A percentile compares a stretch with the other conserved stretches of the same genome.
Evolutionary conservation across 2,888 invertebrate species (phyloP).

Genomic region (Coleophora flavipennella): DNA sequence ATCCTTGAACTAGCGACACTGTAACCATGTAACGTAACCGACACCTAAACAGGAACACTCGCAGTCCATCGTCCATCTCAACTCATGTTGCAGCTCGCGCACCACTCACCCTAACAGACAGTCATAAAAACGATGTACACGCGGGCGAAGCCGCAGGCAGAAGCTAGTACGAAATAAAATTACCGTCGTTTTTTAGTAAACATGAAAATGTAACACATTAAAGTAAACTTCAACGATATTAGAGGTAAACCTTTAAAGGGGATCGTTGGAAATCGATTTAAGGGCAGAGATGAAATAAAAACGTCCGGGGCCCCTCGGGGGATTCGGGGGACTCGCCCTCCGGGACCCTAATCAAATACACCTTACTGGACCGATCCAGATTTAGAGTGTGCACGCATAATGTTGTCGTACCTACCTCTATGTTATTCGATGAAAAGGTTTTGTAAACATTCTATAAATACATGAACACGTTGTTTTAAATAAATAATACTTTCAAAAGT

Average conservation of each 20-base stretch:
- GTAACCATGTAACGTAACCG: too few species aligned
- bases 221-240: slow-evolving; percentile 30
- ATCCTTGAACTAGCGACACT: too few species aligned
- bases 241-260: slow-evolving; percentile 32
- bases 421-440: slow-evolving; percentile 24
- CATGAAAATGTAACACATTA: slow-evolving; percentile 15
- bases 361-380: slow-evolving; percentile 43
- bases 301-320: slow-evolving; percentile 33
- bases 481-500: too few species aligned
- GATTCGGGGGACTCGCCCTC: slow-evolving; percentile 23
- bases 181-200: background rate
- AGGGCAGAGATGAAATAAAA: slow-evolving; percentile 51
- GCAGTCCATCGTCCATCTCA: too few species aligned
- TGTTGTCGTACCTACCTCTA: slow-evolving; percentile 31
- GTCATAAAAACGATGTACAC: too few species aligned
- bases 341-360: slow-evolving; percentile 61
- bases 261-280: slow-evolving; percentile 55
- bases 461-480: too few species aligned
- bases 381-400: slow-evolving; percentile 42
- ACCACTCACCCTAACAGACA: too few species aligned
- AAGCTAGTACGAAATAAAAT: too few species aligned
- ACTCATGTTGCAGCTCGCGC: too few species aligned
- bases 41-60: too few species aligned
- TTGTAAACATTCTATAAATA: too few species aligned
- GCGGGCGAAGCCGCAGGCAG: too few species aligned